Evolutionary conservation across 2,113 vertebrate genomes (phyloP), one percentile per base, ranked within the genome.

Genomic region (Lampris incognitus): DNA sequence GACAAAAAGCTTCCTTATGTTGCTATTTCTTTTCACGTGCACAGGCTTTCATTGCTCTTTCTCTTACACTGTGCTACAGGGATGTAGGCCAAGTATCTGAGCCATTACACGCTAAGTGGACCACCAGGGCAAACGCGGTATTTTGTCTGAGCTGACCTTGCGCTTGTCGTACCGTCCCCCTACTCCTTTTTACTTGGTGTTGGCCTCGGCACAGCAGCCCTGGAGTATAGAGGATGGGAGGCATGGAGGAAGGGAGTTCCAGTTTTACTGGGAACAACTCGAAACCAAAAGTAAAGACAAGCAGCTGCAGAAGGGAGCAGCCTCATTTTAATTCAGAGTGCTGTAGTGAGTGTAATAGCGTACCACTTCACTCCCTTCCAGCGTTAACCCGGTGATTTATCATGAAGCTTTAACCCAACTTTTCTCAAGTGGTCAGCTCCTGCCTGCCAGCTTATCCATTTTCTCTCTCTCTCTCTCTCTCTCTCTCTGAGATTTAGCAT

Each of bases 301-400:
- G 62, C 64, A 6, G 73, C 52, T 62, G 39, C 74, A 74, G 67
- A 88, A 87, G 78, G 52, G 55, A 59, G 84, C 78, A 61, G 58
- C 80, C 66, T 85, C 37, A 8, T 51, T 60, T 48, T 79, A 69
- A 81, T 79, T 87, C 73, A 13, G 64, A 37, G 71, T 77, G 77
- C 73, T 80, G 54, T 76, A 75, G 76, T 68, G 62, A 78, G 74
- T 72, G 78, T 81, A 83, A 78, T 73, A 58, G 72, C 82, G 75
- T 66, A 71, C 81, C 75, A 11, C 70, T 79, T 55, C 78, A 54
- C 78, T 73, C 70, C 73, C 57, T 76, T 86, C 77, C 78, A 76
- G 83, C 73, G 58, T 78, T 78, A 80, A 81, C 58, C 86, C 78
- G 84, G 52, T 87, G 79, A 84, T 89, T 88, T 86, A 83, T 81